These are phyloP conservation scores for Zosterops borbonicus DNA, from an alignment of 2,113 vertebrate genomes.

Conservation along the genomic window DNA sequence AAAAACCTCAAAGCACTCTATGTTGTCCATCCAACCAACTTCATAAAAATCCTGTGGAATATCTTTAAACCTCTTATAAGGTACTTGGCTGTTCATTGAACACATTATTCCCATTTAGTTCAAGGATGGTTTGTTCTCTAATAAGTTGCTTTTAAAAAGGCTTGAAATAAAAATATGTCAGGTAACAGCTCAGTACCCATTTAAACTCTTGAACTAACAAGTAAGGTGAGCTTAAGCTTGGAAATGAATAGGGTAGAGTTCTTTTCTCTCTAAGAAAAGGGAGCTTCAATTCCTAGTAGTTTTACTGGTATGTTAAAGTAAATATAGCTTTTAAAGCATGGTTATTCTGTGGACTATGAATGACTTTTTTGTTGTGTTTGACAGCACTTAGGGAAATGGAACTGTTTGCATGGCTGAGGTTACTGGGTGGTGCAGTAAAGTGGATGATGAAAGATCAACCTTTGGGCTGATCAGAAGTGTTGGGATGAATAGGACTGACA, in stretches of 20 bases:
- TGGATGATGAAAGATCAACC: neutral
- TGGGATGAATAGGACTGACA: neutral
- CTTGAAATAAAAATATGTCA: conserved; percentile 6
- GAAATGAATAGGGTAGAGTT: neutral
- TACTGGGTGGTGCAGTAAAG: neutral
- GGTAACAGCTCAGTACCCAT: neutral
- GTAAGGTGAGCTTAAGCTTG: neutral
- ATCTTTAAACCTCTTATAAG: conserved; percentile 89
- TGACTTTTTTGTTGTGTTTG: neutral
- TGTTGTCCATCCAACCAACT: conserved; percentile 86
- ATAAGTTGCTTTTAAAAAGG: neutral
- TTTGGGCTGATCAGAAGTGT: neutral
- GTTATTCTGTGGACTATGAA: neutral
- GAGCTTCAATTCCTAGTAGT: neutral
- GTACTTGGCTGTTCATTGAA: conserved; percentile 42
- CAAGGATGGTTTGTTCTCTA: neutral
- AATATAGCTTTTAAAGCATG: neutral
- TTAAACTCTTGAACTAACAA: conserved; percentile 8
- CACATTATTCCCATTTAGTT: neutral
- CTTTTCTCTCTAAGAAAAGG: neutral
- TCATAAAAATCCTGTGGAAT: conserved; percentile 85
- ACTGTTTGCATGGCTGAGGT: neutral
- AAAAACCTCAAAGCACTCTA: conserved; percentile 89
- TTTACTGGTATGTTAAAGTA: neutral
- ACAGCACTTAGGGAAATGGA: neutral